Percentiles rank a stretch among this genome's conserved stretches.
phyloP scores from a whole-genome alignment of 2,888 invertebrate genomes.

The Cylloceria caligata region DNA sequence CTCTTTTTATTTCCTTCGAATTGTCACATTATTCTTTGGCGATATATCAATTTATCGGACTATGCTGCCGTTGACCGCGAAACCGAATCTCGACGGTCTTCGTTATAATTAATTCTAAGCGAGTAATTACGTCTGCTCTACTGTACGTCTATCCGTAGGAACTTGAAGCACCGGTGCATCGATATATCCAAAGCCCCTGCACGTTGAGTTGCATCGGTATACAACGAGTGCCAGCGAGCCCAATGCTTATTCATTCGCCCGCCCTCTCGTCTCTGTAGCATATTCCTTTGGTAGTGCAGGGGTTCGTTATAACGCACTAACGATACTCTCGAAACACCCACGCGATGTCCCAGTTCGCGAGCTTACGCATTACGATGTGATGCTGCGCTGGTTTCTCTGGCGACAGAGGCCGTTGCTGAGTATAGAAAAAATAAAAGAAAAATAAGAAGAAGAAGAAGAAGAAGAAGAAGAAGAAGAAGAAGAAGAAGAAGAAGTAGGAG shows the following conservation, averaged over 20 bases:
- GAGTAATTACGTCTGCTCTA: slow-evolving; percentile 53
- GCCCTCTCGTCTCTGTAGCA: slow-evolving; percentile 9
- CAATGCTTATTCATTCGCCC: slow-evolving; percentile 34
- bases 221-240: slow-evolving; percentile 30
- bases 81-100: slow-evolving; percentile 51
- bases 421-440: background rate
- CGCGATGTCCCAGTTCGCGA: slow-evolving; percentile 69
- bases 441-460: background rate
- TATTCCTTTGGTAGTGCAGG: slow-evolving; percentile 14
- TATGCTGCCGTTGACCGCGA: slow-evolving; percentile 65
- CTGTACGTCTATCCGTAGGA: slow-evolving; percentile 26
- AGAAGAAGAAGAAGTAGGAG: too few species aligned
- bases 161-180: slow-evolving; percentile 8
- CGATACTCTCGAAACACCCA: slow-evolving; percentile 64
- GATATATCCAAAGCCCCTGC: background rate
- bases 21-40: background rate
- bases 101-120: slow-evolving; percentile 58
- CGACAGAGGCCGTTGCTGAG: slow-evolving; percentile 23
- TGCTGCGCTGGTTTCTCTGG: slow-evolving; percentile 32
- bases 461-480: background rate
- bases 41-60: slow-evolving; percentile 37
- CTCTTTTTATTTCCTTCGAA: background rate
- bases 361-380: slow-evolving; percentile 59
- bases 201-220: slow-evolving; percentile 1
- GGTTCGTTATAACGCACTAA: slow-evolving; percentile 54